Conservation (phyloP, 2,113 vertebrate genomes). For the Grantiella picta region DNA sequence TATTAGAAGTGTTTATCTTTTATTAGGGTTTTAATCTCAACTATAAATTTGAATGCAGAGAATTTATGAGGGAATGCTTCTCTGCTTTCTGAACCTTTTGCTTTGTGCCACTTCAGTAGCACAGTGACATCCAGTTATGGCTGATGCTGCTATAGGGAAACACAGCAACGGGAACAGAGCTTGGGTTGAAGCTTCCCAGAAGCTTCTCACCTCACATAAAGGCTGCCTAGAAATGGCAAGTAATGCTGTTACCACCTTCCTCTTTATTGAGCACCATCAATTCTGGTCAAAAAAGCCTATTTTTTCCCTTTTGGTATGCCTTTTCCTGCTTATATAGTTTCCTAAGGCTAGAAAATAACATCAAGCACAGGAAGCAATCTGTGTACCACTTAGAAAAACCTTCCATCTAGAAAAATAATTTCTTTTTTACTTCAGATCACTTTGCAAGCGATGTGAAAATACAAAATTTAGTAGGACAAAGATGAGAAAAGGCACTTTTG, state of each 20-base stretch:
- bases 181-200: neutral
- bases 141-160: neutral
- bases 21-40: neutral
- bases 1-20: neutral
- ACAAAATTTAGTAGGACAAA: constrained; percentile 11
- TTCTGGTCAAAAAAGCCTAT: neutral
- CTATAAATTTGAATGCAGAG: neutral
- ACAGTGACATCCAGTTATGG: neutral
- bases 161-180: neutral
- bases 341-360: neutral
- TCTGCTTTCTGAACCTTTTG: neutral
- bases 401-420: neutral
- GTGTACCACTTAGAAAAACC: neutral
- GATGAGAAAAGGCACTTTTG: constrained; percentile 8
- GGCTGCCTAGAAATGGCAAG: neutral
- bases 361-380: neutral
- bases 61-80: neutral
- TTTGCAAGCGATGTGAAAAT: neutral
- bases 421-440: neutral
- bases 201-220: neutral
- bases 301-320: neutral
- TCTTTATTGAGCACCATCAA: neutral
- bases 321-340: neutral
- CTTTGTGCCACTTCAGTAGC: neutral
- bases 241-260: neutral